Evolutionary conservation across 1,140 invertebrate genomes (phyloP).

Genomic region (Matsumurasca onukii): DNA sequence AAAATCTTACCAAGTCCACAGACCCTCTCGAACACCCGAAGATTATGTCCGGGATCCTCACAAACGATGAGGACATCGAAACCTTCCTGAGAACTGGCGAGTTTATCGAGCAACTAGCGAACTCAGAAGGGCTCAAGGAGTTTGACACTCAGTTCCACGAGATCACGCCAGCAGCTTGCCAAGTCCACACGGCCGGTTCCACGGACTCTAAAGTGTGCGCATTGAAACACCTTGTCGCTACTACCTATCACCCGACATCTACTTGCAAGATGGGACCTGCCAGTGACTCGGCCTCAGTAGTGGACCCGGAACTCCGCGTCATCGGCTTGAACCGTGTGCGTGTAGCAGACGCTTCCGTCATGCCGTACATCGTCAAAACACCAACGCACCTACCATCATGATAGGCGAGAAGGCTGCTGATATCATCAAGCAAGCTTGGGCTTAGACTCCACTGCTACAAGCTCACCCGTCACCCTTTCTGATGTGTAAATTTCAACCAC

Average conservation of each 20-base stretch:
- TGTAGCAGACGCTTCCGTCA: slow-evolving; percentile 71
- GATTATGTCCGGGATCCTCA: slow-evolving; percentile 79
- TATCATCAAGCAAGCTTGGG: slow-evolving; percentile 60
- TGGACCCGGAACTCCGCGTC: slow-evolving; percentile 59
- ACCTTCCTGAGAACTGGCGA: slow-evolving; percentile 55
- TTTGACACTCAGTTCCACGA: slow-evolving; percentile 48
- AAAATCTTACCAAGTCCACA: slow-evolving; percentile 56
- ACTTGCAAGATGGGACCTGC: slow-evolving; percentile 66
- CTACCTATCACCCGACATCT: slow-evolving; percentile 54
- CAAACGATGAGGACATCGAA: slow-evolving; percentile 64
- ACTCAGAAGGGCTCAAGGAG: slow-evolving; percentile 40
- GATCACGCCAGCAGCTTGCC: slow-evolving; percentile 62
- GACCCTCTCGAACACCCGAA: slow-evolving; percentile 69
- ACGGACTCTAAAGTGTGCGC: slow-evolving; percentile 73
- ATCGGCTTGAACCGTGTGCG: slow-evolving; percentile 59
- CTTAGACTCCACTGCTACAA: too few species aligned
- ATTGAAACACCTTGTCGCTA: slow-evolving; percentile 50
- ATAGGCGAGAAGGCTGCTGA: slow-evolving; percentile 67
- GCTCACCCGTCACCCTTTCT: too few species aligned
- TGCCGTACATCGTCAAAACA: slow-evolving; percentile 69
- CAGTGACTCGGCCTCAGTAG: slow-evolving; percentile 57
- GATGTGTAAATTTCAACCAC: too few species aligned
- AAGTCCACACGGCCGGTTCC: slow-evolving; percentile 59
- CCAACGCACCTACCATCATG: slow-evolving; percentile 68
- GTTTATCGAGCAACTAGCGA: slow-evolving; percentile 12